phyloP scores from a whole-genome alignment of 1,140 invertebrate genomes.

The Cotesia chilonis region DNA sequence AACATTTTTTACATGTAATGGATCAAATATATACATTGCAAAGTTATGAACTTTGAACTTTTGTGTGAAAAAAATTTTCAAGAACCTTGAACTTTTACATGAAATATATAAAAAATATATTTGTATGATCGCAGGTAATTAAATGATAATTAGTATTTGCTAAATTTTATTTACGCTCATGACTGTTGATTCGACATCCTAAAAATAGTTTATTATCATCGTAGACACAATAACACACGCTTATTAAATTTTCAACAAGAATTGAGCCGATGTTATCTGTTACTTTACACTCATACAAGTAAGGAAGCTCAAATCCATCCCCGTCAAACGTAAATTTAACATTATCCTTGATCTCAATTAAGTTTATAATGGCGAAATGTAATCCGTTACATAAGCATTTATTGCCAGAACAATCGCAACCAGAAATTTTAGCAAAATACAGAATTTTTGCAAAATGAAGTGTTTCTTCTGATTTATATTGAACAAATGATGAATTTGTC shows the following conservation, averaged over 20 bases:
- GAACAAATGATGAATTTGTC: constrained; percentile 19
- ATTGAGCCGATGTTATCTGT: constrained; percentile 10
- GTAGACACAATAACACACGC: constrained; percentile 17
- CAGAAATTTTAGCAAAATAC: constrained; percentile 22
- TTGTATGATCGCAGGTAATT: constrained; percentile 6
- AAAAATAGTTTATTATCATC: constrained; percentile 15
- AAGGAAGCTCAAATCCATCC: background rate
- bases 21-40: background rate
- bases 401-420: constrained; percentile 17
- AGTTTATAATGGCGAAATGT: constrained; percentile 11
- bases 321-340: constrained; percentile 14
- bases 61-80: background rate
- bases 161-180: constrained; percentile 12
- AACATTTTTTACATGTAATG: constrained; percentile 10
- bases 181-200: constrained; percentile 22
- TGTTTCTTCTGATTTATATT: constrained; percentile 16
- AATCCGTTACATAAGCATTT: constrained; percentile 17
- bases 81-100: too few relatives aligned
- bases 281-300: constrained; percentile 26
- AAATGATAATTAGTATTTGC: constrained; percentile 8
- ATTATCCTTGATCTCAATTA: background rate
- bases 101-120: background rate
- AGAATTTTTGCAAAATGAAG: constrained; percentile 15
- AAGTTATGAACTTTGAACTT: background rate
- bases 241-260: constrained; percentile 17